A percentile compares a stretch with the other conserved stretches of the same genome.
These are phyloP conservation scores for Yasuhikotakia modesta DNA, from an alignment of 2,797 vertebrate species.

Conservation along the genomic window DNA sequence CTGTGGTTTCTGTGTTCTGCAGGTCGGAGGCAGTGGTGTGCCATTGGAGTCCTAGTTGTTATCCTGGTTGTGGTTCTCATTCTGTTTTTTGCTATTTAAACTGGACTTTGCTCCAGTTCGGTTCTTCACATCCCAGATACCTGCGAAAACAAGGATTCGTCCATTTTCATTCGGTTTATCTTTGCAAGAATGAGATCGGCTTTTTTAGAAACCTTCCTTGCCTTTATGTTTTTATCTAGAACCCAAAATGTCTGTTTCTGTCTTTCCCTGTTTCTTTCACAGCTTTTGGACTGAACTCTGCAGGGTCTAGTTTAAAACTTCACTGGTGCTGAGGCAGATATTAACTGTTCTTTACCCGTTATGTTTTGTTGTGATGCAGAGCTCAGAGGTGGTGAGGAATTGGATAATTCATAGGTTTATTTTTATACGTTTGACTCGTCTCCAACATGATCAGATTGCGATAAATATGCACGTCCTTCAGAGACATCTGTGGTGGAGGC, in stretches of 20 bases:
- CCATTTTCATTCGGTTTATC: neutral
- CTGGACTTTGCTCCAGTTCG: constrained; percentile 16
- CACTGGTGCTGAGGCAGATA: constrained; percentile 17
- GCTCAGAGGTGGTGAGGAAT: neutral
- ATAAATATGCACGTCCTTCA: neutral
- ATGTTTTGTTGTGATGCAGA: constrained; percentile 22
- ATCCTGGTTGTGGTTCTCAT: constrained; percentile 78
- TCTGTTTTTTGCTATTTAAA: constrained; percentile 60
- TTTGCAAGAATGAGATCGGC: constrained; percentile 16
- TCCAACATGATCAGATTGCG: neutral
- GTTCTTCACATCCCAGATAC: constrained; percentile 26
- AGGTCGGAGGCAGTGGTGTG: constrained; percentile 86
- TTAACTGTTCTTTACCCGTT: constrained; percentile 3
- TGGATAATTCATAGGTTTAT: constrained; percentile 45
- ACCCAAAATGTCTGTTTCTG: constrained; percentile 3
- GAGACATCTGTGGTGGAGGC: neutral
- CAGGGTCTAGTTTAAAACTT: neutral
- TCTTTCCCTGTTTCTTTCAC: neutral
- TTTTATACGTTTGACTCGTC: constrained; percentile 27
- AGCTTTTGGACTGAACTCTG: constrained; percentile 3
- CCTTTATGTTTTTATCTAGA: constrained; percentile 2
- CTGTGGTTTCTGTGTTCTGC: constrained; percentile 46
- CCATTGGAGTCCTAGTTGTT: constrained; percentile 77
- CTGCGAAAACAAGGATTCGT: neutral
- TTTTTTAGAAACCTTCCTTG: neutral